Percentiles rank a stretch among this genome's conserved stretches.
phyloP scores from a whole-genome alignment of 2,888 invertebrate genomes.

The Nephrotoma guestfalica region DNA sequence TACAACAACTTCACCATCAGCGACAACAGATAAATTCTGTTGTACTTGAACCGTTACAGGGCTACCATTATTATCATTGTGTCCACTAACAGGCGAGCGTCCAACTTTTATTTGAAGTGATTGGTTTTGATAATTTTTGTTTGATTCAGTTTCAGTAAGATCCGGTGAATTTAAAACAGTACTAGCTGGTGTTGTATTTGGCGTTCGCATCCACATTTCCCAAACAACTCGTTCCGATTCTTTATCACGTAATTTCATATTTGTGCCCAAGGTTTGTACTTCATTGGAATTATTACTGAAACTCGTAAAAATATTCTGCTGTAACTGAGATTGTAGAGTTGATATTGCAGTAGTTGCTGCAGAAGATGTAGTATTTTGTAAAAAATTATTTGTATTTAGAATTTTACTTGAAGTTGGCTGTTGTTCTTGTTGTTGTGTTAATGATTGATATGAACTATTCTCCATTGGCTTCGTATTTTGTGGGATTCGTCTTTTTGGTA shows the following conservation, averaged over 20 bases:
- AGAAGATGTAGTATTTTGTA: not conserved
- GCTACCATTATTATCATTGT: not conserved
- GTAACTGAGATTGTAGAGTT: not conserved
- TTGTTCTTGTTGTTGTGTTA: not conserved
- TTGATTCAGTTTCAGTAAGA: constrained; percentile 17
- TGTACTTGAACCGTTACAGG: constrained; percentile 5
- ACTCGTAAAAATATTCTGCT: not conserved
- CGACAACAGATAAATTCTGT: constrained; percentile 38
- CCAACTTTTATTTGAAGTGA: constrained; percentile 23
- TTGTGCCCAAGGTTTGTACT: not conserved
- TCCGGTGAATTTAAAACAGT: constrained; percentile 27
- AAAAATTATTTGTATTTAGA: not conserved
- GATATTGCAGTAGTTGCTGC: constrained; percentile 8
- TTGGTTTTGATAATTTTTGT: constrained; percentile 12
- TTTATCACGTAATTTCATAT: not conserved
- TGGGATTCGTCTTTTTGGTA: not conserved
- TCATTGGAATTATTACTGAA: not conserved
- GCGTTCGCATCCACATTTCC: constrained; percentile 31
- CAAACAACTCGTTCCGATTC: constrained; percentile 26
- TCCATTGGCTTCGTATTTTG: not conserved
- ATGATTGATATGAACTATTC: not conserved
- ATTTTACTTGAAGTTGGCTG: not conserved
- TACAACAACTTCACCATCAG: constrained; percentile 65
- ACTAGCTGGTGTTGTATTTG: constrained; percentile 23
- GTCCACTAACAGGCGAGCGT: constrained; percentile 22